Conservation (phyloP, 2,888 invertebrate species). For the Aphelenchoides bicaudatus region DNA sequence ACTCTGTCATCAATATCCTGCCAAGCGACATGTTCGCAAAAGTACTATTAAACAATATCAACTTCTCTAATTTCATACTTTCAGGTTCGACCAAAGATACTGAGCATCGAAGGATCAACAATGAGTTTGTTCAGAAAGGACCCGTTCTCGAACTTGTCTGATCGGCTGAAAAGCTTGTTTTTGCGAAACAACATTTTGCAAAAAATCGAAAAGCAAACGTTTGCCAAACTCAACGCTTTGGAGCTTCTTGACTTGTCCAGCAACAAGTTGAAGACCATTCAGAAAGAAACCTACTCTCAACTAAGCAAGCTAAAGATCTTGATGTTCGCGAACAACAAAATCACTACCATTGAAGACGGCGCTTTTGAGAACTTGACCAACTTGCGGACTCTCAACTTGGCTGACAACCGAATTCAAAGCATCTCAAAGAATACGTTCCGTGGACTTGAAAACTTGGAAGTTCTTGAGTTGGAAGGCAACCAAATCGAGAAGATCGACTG, state of each 20-base stretch:
- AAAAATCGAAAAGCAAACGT: constrained; percentile 37
- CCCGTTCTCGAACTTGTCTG: constrained; percentile 36
- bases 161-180: constrained; percentile 34
- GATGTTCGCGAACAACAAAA: constrained; percentile 33
- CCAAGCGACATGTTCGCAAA: constrained; percentile 48
- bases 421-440: constrained; percentile 49
- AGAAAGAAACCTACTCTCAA: constrained; percentile 53
- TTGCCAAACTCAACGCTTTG: constrained; percentile 37
- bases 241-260: constrained; percentile 58
- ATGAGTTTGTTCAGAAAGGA: constrained; percentile 39
- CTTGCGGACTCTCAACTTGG: constrained; percentile 59
- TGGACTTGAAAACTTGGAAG: constrained; percentile 59
- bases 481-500: constrained; percentile 41
- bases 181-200: constrained; percentile 50
- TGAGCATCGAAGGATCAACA: constrained; percentile 41
- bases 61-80: constrained; percentile 8
- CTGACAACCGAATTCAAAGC: constrained; percentile 60
- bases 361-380: constrained; percentile 40
- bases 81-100: constrained; percentile 36
- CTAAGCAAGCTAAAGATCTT: constrained; percentile 30
- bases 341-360: constrained; percentile 40
- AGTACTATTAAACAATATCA: constrained; percentile 24
- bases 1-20: constrained; percentile 42
- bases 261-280: constrained; percentile 61
- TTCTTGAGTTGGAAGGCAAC: constrained; percentile 51